These are phyloP conservation scores for Oriolus oriolus DNA, from an alignment of 2,113 vertebrate genomes.

Conservation along the genomic window DNA sequence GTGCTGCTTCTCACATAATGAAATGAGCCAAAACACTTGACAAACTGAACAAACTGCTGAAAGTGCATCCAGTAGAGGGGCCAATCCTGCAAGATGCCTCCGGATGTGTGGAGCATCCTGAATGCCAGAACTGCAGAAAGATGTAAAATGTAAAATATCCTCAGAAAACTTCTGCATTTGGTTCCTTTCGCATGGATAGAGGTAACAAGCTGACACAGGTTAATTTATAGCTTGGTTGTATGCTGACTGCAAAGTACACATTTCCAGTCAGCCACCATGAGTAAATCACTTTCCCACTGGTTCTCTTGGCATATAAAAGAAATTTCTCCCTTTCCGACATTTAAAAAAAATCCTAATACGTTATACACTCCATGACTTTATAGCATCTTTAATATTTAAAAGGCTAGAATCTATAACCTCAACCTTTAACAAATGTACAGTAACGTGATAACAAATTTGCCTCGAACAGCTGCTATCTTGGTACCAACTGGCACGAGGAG, in stretches of 20 bases:
- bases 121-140: neutral
- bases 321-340: conserved; percentile 48
- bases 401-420: conserved; percentile 48
- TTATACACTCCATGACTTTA: conserved; percentile 30
- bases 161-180: neutral
- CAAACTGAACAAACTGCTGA: neutral
- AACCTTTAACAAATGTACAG: conserved; percentile 61
- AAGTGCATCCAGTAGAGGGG: neutral
- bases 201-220: neutral
- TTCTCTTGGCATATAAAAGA: conserved; percentile 37
- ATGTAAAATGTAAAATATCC: neutral
- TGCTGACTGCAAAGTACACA: conserved; percentile 33
- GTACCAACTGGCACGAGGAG: conserved; percentile 52
- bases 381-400: conserved; percentile 61
- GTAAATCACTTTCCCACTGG: conserved; percentile 37
- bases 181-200: neutral
- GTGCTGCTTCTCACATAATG: neutral
- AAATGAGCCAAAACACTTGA: neutral
- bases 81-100: neutral
- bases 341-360: conserved; percentile 24
- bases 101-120: neutral
- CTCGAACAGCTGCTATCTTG: conserved; percentile 57
- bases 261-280: conserved; percentile 25
- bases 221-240: conserved; percentile 40
- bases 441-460: conserved; percentile 46